Conservation (phyloP, 2,113 vertebrate species). For the Cathartes aura region DNA sequence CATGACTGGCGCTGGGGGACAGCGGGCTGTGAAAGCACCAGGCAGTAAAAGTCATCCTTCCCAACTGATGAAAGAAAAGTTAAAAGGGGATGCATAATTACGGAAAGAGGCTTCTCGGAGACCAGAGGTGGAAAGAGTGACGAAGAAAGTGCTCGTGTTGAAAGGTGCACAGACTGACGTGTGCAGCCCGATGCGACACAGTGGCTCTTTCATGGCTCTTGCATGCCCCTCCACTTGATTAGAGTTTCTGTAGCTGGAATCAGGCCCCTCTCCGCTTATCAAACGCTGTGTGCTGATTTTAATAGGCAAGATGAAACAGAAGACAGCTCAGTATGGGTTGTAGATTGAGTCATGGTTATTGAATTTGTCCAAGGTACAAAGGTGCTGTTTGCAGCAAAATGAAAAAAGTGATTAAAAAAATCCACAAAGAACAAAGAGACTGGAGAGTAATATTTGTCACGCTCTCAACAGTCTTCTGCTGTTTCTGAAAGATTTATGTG, state of each 20-base stretch:
- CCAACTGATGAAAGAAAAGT: not conserved
- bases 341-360: constrained; percentile 26
- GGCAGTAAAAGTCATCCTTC: not conserved
- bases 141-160: not conserved
- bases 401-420: constrained; percentile 45
- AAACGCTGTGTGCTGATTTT: not conserved
- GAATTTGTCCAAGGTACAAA: constrained; percentile 53
- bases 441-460: not conserved
- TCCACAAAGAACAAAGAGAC: constrained; percentile 35
- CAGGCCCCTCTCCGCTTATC: not conserved
- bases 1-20: rapidly evolving
- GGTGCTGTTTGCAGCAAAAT: constrained; percentile 32
- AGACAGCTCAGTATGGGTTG: not conserved
- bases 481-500: constrained; percentile 32
- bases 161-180: rapidly evolving
- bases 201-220: not conserved
- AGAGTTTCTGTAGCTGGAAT: not conserved
- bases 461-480: constrained; percentile 16
- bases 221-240: rapidly evolving
- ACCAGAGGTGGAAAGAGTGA: not conserved
- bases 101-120: not conserved
- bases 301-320: not conserved
- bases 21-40: not conserved
- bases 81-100: not conserved
- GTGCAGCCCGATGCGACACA: rapidly evolving